A percentile compares a stretch with the other conserved stretches of the same genome.
These are phyloP conservation scores for Camelus dromedarius DNA, from an alignment of 2,113 vertebrate genomes.

Conservation along the genomic window DNA sequence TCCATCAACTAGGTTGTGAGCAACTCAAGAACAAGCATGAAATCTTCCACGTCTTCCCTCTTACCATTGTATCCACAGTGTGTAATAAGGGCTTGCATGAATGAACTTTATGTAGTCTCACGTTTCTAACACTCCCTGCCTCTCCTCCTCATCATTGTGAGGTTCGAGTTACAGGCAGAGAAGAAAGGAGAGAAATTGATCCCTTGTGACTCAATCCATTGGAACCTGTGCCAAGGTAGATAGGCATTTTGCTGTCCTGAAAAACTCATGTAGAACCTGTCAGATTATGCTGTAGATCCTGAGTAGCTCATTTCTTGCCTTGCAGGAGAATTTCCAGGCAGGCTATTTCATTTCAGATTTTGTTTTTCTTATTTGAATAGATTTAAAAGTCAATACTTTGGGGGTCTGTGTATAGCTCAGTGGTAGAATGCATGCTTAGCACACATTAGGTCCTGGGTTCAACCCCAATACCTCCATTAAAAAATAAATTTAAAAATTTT, in stretches of 20 bases:
- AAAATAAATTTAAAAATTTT: too few relatives aligned
- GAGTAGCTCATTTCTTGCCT: neutral
- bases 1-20: neutral
- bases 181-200: conserved; percentile 30
- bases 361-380: neutral
- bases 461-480: too few relatives aligned
- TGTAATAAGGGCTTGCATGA: conserved; percentile 24
- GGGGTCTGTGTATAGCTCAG: too few relatives aligned
- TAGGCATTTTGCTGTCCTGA: conserved; percentile 51
- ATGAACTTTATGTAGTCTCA: conserved; percentile 25
- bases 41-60: neutral
- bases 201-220: neutral
- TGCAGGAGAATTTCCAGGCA: conserved; percentile 52
- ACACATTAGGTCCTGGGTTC: too few relatives aligned
- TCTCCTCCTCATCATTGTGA: neutral
- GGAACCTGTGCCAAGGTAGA: conserved; percentile 41
- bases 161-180: conserved; percentile 57
- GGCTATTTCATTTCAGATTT: conserved; percentile 34
- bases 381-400: neutral
- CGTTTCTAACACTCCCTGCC: conserved; percentile 3
- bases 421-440: too few relatives aligned
- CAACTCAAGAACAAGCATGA: neutral
- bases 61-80: accelerated
- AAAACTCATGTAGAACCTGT: conserved; percentile 3
- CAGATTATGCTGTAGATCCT: neutral